These are phyloP conservation scores for Sycophila texana DNA, from an alignment of 2,888 invertebrate species.

Conservation along the genomic window DNA sequence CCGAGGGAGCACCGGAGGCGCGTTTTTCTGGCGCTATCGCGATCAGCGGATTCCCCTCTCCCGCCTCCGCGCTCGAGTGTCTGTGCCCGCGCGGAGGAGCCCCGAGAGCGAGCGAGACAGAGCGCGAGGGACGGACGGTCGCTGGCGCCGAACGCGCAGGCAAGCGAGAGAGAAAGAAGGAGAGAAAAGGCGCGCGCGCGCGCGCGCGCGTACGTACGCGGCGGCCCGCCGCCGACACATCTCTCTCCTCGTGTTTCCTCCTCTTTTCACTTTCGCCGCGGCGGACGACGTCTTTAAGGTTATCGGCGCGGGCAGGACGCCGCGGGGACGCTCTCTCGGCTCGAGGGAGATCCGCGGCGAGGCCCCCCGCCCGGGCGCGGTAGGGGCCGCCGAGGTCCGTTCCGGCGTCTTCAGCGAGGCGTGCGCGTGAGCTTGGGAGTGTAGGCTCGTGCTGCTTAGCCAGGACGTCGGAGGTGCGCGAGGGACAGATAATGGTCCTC, in stretches of 20 bases:
- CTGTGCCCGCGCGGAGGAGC: background rate
- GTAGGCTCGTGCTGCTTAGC: too few species aligned
- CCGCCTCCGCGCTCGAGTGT: conserved; percentile 10
- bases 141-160: conserved; percentile 8
- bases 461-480: conserved; percentile 38
- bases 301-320: conserved; percentile 30
- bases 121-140: conserved; percentile 6
- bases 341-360: background rate
- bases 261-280: conserved; percentile 55
- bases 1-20: conserved; percentile 11
- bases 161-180: conserved; percentile 7
- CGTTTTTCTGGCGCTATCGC: conserved; percentile 38
- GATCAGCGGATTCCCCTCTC: conserved; percentile 56
- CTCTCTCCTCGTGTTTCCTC: conserved; percentile 55
- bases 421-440: background rate
- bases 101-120: conserved; percentile 14
- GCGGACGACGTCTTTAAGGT: conserved; percentile 50
- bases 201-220: conserved; percentile 34
- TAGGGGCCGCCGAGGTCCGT: too few species aligned
- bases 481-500: conserved; percentile 65
- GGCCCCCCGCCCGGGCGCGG: too few species aligned
- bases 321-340: conserved; percentile 9
- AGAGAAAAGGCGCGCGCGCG: background rate
- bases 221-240: conserved; percentile 37
- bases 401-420: too few species aligned